Evolutionary conservation across 1,140 invertebrate genomes (phyloP).

Genomic region (Drosophila murphyi): DNA sequence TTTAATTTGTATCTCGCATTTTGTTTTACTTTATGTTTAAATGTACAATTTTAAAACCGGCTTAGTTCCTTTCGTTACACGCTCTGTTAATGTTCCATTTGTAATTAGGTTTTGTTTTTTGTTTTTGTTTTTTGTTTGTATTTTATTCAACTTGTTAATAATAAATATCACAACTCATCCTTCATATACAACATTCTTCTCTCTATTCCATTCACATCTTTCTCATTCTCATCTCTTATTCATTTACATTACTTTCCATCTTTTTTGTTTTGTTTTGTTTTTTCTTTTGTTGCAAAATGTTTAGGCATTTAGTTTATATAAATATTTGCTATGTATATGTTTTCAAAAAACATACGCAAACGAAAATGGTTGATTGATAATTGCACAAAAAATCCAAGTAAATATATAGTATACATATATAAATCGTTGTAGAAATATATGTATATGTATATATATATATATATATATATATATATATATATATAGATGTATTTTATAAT

Average conservation of each 20-base stretch:
- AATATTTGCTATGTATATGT: constrained; percentile 65
- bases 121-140: constrained; percentile 54
- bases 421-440: constrained; percentile 15
- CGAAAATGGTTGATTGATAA: constrained; percentile 72
- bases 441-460: background rate
- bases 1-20: constrained; percentile 31
- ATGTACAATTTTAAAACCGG: constrained; percentile 82
- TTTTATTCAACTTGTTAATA: constrained; percentile 70
- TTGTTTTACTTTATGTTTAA: constrained; percentile 51
- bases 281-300: constrained; percentile 40
- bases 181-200: constrained; percentile 42
- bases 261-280: background rate
- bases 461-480: constrained; percentile 7
- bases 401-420: constrained; percentile 31
- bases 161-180: constrained; percentile 84
- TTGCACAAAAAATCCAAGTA: constrained; percentile 76
- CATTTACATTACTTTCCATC: background rate
- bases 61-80: constrained; percentile 80
- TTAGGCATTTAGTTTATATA: constrained; percentile 47
- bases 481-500: constrained; percentile 20
- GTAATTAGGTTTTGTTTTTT: constrained; percentile 36
- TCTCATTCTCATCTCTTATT: constrained; percentile 31
- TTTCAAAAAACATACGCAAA: constrained; percentile 76
- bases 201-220: constrained; percentile 24
- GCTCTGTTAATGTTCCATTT: constrained; percentile 52